phyloP scores from a whole-genome alignment of 23 tunicate species.

The Styela clava region DNA sequence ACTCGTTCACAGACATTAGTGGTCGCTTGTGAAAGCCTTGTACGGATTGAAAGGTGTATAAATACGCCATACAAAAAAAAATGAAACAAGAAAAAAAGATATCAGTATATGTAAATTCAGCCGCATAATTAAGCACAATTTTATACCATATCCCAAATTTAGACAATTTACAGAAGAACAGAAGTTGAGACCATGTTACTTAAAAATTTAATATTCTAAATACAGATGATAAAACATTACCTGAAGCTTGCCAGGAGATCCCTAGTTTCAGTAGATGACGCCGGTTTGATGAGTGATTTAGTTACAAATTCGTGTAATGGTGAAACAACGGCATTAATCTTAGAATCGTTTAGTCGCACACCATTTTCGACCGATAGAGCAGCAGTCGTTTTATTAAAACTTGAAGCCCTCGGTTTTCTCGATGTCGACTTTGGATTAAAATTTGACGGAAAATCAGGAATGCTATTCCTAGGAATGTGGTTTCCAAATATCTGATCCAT shows the following conservation, averaged over 20 bases:
- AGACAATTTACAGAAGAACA: too few relatives aligned
- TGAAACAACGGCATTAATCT: not conserved
- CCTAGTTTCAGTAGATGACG: slow-evolving; percentile 34
- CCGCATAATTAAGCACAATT: too few relatives aligned
- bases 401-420: not conserved
- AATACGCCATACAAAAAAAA: too few relatives aligned
- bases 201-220: too few relatives aligned
- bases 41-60: too few relatives aligned
- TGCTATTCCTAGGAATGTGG: not conserved
- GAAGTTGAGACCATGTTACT: too few relatives aligned
- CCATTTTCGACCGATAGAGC: not conserved
- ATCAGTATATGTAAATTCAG: too few relatives aligned
- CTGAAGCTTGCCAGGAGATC: slow-evolving; percentile 61
- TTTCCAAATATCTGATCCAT: slow-evolving; percentile 30
- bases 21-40: too few relatives aligned
- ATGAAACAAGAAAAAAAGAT: too few relatives aligned
- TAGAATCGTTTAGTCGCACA: not conserved
- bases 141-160: too few relatives aligned
- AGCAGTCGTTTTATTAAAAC: not conserved
- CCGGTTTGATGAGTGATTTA: slow-evolving; percentile 44
- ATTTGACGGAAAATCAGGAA: not conserved
- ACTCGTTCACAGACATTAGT: too few relatives aligned
- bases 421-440: not conserved
- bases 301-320: slow-evolving; percentile 50
- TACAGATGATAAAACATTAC: too few relatives aligned